phyloP scores from a whole-genome alignment of 2,888 invertebrate species.

The Leptarthrus brevirostris region DNA sequence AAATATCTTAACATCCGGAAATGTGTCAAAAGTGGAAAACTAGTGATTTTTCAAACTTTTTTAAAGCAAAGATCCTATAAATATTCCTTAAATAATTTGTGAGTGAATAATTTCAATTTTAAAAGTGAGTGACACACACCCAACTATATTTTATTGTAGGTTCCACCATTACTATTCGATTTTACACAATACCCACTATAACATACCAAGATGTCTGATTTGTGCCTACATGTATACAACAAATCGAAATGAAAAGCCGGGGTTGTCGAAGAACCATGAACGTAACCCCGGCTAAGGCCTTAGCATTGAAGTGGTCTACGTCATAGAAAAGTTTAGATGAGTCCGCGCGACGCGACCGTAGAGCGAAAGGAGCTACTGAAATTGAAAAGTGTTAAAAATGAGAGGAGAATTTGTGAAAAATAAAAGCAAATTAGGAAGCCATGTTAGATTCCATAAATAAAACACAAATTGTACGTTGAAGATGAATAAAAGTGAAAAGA shows the following conservation, averaged over 20 bases:
- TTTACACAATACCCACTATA: neutral
- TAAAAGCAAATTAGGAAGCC: conserved; percentile 38
- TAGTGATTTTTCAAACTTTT: neutral
- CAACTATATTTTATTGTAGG: neutral
- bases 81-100: neutral
- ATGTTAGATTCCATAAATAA: conserved; percentile 48
- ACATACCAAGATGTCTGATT: conserved; percentile 23
- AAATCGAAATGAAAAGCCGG: conserved; percentile 51
- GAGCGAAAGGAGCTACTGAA: conserved; percentile 18
- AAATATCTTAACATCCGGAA: no score
- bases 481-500: conserved; percentile 27
- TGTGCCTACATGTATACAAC: conserved; percentile 25
- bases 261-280: conserved; percentile 59
- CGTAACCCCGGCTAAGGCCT: conserved; percentile 65
- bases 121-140: conserved; percentile 38
- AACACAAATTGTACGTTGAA: neutral
- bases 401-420: conserved; percentile 24
- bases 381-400: conserved; percentile 41
- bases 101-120: neutral
- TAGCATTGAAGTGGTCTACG: conserved; percentile 61
- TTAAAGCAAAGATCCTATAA: neutral
- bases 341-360: conserved; percentile 48
- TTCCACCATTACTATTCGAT: conserved; percentile 1
- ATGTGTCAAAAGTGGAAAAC: neutral
- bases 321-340: conserved; percentile 48